phyloP scores from a whole-genome alignment of 2,797 vertebrate species.

The Merluccius polli region DNA sequence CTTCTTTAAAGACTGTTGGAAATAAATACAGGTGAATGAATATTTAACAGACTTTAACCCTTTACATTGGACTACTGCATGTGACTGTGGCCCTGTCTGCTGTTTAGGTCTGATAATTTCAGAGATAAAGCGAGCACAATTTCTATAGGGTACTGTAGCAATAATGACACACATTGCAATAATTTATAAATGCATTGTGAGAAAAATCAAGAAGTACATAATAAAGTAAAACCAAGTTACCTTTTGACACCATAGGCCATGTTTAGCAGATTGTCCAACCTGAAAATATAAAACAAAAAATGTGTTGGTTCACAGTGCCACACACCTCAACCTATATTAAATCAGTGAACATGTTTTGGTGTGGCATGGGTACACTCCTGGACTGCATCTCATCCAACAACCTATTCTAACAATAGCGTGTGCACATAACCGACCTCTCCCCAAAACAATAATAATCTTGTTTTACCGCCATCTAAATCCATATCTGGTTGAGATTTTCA shows the following conservation, averaged over 20 bases:
- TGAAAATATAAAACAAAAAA: slow-evolving; percentile 70
- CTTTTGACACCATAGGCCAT: slow-evolving; percentile 99
- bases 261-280: slow-evolving; percentile 99
- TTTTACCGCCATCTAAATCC: neutral
- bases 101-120: neutral
- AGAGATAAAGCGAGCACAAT: neutral
- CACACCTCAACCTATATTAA: slow-evolving; percentile 21
- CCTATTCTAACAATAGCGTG: neutral
- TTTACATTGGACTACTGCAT: neutral
- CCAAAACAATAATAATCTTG: neutral
- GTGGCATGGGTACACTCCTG: neutral
- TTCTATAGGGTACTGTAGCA: neutral
- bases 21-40: neutral
- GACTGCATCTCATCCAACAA: neutral
- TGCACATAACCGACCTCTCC: neutral
- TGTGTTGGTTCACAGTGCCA: neutral
- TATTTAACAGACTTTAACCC: neutral
- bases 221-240: slow-evolving; percentile 66
- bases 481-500: neutral
- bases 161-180: neutral
- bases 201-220: slow-evolving; percentile 5
- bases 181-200: neutral
- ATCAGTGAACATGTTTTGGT: neutral
- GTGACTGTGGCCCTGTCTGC: neutral
- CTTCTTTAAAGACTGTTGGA: neutral